Evolutionary conservation across 1,140 invertebrate species (phyloP).

Genomic region (Dermatophagoides farinae): DNA sequence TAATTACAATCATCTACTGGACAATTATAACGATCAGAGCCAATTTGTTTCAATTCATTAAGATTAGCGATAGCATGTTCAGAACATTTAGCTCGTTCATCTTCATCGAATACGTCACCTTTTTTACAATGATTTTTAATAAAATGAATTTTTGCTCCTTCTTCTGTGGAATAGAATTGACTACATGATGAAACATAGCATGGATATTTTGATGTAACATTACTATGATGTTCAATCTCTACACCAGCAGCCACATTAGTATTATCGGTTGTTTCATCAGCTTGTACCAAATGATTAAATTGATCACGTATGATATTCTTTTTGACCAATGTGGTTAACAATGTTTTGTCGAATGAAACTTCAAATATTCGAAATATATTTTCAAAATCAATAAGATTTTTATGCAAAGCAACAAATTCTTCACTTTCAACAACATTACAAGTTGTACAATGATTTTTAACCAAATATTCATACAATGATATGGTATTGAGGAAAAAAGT

Average conservation of each 20-base stretch:
- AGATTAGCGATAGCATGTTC: neutral
- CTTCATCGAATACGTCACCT: neutral
- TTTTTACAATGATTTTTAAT: slow-evolving; percentile 3
- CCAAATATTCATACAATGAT: slow-evolving; percentile 1
- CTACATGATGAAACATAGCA: neutral
- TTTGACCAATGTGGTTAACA: neutral
- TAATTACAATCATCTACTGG: neutral
- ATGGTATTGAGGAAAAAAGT: neutral
- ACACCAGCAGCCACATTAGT: neutral
- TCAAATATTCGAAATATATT: neutral
- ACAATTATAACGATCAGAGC: neutral
- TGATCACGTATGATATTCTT: neutral
- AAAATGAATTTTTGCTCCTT: neutral
- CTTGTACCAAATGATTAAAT: neutral
- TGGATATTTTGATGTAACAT: neutral
- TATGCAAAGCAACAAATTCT: slow-evolving; percentile 1
- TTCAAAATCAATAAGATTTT: neutral
- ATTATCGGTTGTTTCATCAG: neutral
- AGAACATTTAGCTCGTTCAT: neutral
- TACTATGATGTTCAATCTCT: neutral
- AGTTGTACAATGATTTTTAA: neutral
- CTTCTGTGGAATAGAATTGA: neutral
- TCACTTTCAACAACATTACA: neutral
- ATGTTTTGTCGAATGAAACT: neutral
- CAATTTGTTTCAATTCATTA: neutral